These are phyloP conservation scores for Lepidocolaptes lacrymiger DNA, from an alignment of 2,797 vertebrate species.

Conservation along the genomic window DNA sequence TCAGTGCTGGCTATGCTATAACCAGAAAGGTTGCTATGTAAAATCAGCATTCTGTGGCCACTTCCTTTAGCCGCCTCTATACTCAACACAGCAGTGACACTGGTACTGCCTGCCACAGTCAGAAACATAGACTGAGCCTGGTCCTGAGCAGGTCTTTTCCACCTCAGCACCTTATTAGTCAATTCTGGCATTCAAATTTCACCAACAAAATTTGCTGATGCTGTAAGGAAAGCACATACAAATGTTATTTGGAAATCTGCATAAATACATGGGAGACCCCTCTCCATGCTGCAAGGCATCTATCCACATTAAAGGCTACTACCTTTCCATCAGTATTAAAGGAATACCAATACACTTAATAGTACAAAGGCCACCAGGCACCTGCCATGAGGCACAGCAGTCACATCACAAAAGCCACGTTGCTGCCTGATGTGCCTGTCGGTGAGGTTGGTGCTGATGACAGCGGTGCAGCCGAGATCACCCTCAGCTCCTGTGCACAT, in stretches of 20 bases:
- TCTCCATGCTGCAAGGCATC: not conserved
- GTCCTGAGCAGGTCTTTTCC: not conserved
- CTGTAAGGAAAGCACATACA: not conserved
- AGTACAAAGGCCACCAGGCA: not conserved
- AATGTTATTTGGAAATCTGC: not conserved
- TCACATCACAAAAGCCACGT: not conserved
- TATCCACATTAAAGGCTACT: not conserved
- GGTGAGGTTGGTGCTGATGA: not conserved
- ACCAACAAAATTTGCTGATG: not conserved
- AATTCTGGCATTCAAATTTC: not conserved
- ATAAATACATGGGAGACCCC: not conserved
- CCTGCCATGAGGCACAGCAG: not conserved
- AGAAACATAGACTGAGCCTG: not conserved
- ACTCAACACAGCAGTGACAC: not conserved
- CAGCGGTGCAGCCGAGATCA: fast-evolving
- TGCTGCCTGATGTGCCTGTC: fast-evolving
- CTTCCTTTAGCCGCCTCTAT: not conserved
- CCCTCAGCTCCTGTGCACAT: fast-evolving
- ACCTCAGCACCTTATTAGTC: not conserved
- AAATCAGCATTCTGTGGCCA: not conserved
- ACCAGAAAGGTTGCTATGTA: not conserved
- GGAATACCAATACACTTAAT: not conserved
- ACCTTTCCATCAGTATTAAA: not conserved
- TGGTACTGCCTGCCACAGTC: not conserved
- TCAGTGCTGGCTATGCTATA: not conserved